Conservation (phyloP, 2,113 vertebrate species). For the Apodemus sylvaticus region DNA sequence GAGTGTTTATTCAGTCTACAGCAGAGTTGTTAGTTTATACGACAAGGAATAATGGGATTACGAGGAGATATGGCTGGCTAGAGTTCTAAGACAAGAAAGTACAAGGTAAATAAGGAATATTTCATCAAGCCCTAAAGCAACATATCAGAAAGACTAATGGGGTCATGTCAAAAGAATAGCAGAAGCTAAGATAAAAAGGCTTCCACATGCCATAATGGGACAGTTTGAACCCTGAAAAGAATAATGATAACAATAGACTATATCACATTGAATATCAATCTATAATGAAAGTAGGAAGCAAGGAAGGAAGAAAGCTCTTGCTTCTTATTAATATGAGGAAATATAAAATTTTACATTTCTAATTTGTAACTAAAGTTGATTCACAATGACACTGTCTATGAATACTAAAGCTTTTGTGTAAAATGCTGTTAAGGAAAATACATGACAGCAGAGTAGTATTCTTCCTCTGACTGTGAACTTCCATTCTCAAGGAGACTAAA, state of each 20-base stretch:
- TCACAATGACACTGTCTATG: background rate
- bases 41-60: background rate
- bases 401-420: background rate
- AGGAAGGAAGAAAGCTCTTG: background rate
- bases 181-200: background rate
- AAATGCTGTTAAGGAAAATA: background rate
- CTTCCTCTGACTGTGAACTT: background rate
- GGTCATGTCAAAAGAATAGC: background rate
- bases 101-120: background rate
- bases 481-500: background rate
- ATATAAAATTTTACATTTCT: background rate
- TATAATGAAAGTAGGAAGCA: background rate
- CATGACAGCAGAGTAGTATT: background rate
- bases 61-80: background rate
- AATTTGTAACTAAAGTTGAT: background rate
- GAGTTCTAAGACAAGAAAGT: background rate
- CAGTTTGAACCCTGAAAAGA: background rate
- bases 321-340: background rate
- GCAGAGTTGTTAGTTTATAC: background rate
- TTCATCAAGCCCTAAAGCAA: slow-evolving; percentile 10
- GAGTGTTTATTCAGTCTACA: background rate
- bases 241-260: background rate
- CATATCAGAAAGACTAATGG: background rate
- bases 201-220: slow-evolving; percentile 23
- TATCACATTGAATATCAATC: slow-evolving; percentile 9